These are phyloP conservation scores for Motacilla alba DNA, from an alignment of 2,113 vertebrate genomes.

Conservation along the genomic window DNA sequence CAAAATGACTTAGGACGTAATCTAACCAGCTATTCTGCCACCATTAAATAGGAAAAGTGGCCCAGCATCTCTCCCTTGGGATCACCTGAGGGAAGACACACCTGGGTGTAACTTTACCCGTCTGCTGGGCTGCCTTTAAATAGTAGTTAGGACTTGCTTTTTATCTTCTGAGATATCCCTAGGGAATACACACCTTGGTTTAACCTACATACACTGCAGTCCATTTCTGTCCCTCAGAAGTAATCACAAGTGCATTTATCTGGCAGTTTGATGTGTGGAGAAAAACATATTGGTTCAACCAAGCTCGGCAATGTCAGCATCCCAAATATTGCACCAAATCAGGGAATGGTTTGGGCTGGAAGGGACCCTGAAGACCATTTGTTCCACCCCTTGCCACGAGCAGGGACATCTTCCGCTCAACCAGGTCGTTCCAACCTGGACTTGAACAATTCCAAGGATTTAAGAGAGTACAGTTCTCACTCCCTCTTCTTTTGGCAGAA, in stretches of 20 bases:
- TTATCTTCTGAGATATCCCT: constrained; percentile 68
- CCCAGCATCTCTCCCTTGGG: constrained; percentile 61
- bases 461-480: neutral
- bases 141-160: constrained; percentile 68
- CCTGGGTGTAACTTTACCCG: constrained; percentile 70
- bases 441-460: neutral
- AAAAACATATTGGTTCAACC: neutral
- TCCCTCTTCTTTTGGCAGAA: neutral
- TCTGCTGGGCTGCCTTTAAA: constrained; percentile 69
- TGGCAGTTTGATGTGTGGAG: neutral
- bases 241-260: neutral
- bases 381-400: neutral
- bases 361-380: neutral
- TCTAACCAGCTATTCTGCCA: constrained; percentile 63
- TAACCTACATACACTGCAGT: constrained; percentile 60
- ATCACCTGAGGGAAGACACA: constrained; percentile 68
- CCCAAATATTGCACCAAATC: neutral
- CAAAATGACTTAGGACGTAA: constrained; percentile 34
- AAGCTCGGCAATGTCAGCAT: neutral
- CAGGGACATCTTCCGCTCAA: neutral
- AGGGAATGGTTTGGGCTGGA: neutral
- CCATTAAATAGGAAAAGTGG: constrained; percentile 65
- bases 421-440: neutral
- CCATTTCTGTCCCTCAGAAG: constrained; percentile 44
- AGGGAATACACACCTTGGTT: constrained; percentile 65